Base-by-base conservation (phyloP, 2,113 vertebrate genomes). In the Rhadina sibilatrix region DNA sequence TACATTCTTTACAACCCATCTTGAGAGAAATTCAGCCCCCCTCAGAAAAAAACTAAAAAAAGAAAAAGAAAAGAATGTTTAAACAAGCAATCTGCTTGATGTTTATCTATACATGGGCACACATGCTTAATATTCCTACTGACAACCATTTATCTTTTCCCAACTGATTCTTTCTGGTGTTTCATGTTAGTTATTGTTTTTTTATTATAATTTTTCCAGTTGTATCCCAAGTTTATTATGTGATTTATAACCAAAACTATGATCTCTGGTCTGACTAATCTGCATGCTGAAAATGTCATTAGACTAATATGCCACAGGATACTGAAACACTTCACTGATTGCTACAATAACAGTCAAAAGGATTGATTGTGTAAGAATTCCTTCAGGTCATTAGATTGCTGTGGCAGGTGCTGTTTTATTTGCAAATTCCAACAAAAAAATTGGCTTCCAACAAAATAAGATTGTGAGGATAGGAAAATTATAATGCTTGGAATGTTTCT, bases 1-100 rank as follows among this genome's bases (percentile, higher is more conserved):
- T 91, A 35, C 64, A 87, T 93, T 95, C 25, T 78, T 94, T 96
- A 63, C 64, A 84, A 93, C 86, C 74, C 83, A 1, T 96, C 81
- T 89, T 92, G 65, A 94, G 69, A 96, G 16, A 94, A 94, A 92
- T 50, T 37, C 65, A 33, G 22, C 76, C 23, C 69, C 37, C 10
- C 3, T 78, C 15, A 86, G 82, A 53, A 15, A 88, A 95, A 92
- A 91, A 63, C 22, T 47, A 6, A 46, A 38, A 52, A 35, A 75
- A 56, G 21, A 56, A 42, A 25, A 22, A n/a, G 33, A 28, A 20
- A 42, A 42, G 14, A 75, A 33, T 9, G 7, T 74, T 89, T 81
- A 88, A 93, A 65, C n/a, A 86, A 95, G 30, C 27, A 81, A 65
- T 90, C 57, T 87, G 20, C 27, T 71, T 76, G 52, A 20, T 85